A percentile compares a stretch with the other conserved stretches of the same genome.
Evolutionary conservation across 35 echinoderm and acorn worm genomes (phyloP).

Genomic region (Eucidaris tribuloides): DNA sequence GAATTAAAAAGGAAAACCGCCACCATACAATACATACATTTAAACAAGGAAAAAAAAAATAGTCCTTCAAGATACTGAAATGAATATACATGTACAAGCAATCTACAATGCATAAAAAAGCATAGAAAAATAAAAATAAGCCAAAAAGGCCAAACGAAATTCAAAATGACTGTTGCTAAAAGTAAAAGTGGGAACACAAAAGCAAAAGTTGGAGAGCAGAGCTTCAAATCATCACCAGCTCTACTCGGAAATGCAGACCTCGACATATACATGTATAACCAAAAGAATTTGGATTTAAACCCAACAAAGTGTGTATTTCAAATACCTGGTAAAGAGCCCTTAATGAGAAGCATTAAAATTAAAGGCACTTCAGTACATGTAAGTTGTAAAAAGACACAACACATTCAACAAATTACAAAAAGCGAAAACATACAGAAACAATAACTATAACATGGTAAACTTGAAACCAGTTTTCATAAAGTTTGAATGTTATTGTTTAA

Average conservation of each 20-base stretch:
- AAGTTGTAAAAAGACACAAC: not conserved
- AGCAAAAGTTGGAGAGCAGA: constrained; percentile 8
- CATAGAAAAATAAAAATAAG: too few species aligned
- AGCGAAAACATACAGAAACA: not conserved
- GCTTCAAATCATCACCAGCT: constrained; percentile 2
- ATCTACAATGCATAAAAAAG: too few species aligned
- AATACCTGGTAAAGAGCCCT: not conserved
- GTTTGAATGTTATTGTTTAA: not conserved
- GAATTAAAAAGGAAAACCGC: too few species aligned
- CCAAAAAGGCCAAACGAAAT: too few species aligned
- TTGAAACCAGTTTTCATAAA: constrained; percentile 1
- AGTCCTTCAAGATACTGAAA: too few species aligned
- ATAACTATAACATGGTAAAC: not conserved
- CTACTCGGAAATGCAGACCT: not conserved
- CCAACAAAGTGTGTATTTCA: constrained; percentile 4
- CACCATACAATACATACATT: too few species aligned
- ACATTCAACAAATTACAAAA: not conserved
- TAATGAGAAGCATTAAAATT: not conserved
- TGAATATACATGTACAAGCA: too few species aligned
- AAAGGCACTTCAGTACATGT: constrained; percentile 4
- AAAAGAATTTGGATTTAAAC: not conserved
- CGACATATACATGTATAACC: not conserved
- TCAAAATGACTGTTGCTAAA: not conserved
- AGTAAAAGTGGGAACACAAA: not conserved
- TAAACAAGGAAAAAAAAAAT: too few species aligned